Evolutionary conservation across 2,797 vertebrate species (phyloP).

Genomic region (Spinibarbus caldwelli): DNA sequence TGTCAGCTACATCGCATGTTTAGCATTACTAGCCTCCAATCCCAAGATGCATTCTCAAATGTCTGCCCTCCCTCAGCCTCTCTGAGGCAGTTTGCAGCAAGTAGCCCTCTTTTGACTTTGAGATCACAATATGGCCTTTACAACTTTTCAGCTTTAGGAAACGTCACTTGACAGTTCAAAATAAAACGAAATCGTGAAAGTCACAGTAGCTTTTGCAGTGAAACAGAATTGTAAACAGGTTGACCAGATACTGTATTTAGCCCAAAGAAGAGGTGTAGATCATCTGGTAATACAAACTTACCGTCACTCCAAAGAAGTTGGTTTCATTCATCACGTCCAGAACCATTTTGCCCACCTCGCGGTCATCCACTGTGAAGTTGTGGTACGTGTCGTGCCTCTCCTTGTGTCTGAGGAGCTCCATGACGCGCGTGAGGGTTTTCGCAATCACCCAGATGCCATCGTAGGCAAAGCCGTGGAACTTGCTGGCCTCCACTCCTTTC

Average conservation of each 20-base stretch:
- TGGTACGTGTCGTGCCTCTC: conserved; percentile 87
- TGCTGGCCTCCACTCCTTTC: conserved; percentile 92
- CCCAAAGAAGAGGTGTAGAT: neutral
- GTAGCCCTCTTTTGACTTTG: conserved; percentile 11
- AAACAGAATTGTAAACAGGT: conserved; percentile 3
- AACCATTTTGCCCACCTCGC: conserved; percentile 93
- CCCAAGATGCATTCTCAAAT: conserved; percentile 29
- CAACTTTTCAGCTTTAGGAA: conserved; percentile 48
- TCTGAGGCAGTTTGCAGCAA: neutral
- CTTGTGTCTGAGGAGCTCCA: conserved; percentile 88
- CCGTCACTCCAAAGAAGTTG: conserved; percentile 97
- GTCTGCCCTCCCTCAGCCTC: neutral
- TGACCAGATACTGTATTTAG: conserved; percentile 1
- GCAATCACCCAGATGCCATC: conserved; percentile 99
- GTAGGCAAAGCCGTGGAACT: conserved; percentile 98
- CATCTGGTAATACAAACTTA: conserved; percentile 70
- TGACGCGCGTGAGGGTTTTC: conserved; percentile 92
- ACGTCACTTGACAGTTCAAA: conserved; percentile 43
- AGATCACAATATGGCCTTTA: conserved; percentile 50
- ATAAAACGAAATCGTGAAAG: conserved; percentile 36
- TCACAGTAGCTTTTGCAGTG: neutral
- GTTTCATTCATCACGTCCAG: conserved; percentile 99
- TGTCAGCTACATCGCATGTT: conserved; percentile 40
- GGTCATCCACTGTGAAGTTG: conserved; percentile 95
- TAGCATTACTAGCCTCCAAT: conserved; percentile 32